Conservation (phyloP, 2,797 vertebrate species). For the Typhlichthys eigenmanni region DNA sequence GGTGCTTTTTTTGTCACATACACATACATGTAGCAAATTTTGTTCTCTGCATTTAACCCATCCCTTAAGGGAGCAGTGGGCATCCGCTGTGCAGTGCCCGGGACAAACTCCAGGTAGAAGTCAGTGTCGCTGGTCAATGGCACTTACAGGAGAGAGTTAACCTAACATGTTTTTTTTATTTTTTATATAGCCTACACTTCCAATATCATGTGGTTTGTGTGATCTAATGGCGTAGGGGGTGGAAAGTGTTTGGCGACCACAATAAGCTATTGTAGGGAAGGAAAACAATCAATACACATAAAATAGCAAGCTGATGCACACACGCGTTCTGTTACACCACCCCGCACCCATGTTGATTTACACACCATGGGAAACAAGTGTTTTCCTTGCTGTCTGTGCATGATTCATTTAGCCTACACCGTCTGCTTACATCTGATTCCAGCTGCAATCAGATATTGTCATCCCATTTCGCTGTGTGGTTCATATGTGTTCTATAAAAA, state of each 20-base stretch:
- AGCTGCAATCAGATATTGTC: conserved; percentile 16
- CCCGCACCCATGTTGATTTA: conserved; percentile 3
- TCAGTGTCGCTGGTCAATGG: no score
- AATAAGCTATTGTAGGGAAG: conserved; percentile 26
- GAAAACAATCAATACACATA: conserved; percentile 56
- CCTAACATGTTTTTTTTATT: no score
- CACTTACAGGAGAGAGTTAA: no score
- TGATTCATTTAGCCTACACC: conserved; percentile 42
- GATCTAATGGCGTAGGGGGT: conserved; percentile 36
- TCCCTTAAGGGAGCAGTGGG: no score
- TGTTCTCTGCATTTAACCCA: no score
- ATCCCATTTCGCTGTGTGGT: conserved; percentile 29
- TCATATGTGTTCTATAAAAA: conserved; percentile 45
- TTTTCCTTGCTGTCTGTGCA: conserved; percentile 16
- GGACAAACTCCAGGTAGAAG: no score
- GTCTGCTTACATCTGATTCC: conserved; percentile 29
- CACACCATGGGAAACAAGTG: no score
- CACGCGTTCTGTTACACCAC: conserved; percentile 31
- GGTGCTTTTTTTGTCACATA: no score
- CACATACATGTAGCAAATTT: no score
- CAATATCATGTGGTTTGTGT: conserved; percentile 33
- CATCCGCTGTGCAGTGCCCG: no score
- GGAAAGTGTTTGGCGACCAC: conserved; percentile 29
- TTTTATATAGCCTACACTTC: neutral
- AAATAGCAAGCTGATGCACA: conserved; percentile 33